Conservation (phyloP, 1,140 invertebrate genomes). For the Archivesica marissinica region DNA sequence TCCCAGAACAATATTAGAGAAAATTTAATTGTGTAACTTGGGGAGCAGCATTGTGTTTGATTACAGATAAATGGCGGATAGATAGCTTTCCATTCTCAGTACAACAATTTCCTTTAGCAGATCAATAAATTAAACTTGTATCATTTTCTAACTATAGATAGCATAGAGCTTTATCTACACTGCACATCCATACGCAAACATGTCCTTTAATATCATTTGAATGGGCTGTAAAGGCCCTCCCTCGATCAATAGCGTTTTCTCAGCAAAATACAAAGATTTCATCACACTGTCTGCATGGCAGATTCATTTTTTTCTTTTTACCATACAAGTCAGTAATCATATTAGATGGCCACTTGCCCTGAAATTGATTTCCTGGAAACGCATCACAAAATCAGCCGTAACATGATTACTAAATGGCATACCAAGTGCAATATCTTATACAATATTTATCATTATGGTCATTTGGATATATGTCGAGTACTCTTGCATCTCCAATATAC, state of each 20-base stretch:
- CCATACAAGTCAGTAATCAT: conserved; percentile 1
- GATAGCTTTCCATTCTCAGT: conserved; percentile 21
- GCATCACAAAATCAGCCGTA: background rate
- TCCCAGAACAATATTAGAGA: conserved; percentile 7
- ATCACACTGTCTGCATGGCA: conserved; percentile 1
- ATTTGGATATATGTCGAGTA: no score
- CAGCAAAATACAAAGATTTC: conserved; percentile 37
- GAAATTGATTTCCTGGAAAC: conserved; percentile 27
- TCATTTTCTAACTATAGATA: conserved; percentile 42
- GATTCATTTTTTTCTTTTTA: background rate
- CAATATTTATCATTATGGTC: no score
- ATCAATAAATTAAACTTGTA: conserved; percentile 40
- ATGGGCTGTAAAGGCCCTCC: conserved; percentile 9
- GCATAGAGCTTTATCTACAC: background rate
- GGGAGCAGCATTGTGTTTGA: conserved; percentile 18
- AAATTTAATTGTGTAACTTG: conserved; percentile 31
- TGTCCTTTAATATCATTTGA: conserved; percentile 23
- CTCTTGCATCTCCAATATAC: no score
- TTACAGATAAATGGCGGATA: conserved; percentile 32
- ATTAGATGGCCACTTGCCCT: conserved; percentile 19
- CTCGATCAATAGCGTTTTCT: conserved; percentile 6
- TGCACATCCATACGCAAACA: conserved; percentile 1
- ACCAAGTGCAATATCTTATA: no score
- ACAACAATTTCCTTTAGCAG: conserved; percentile 24
- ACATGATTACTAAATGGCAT: no score